Evolutionary conservation across 2,797 vertebrate genomes (phyloP).

Genomic region (Alosa sapidissima): DNA sequence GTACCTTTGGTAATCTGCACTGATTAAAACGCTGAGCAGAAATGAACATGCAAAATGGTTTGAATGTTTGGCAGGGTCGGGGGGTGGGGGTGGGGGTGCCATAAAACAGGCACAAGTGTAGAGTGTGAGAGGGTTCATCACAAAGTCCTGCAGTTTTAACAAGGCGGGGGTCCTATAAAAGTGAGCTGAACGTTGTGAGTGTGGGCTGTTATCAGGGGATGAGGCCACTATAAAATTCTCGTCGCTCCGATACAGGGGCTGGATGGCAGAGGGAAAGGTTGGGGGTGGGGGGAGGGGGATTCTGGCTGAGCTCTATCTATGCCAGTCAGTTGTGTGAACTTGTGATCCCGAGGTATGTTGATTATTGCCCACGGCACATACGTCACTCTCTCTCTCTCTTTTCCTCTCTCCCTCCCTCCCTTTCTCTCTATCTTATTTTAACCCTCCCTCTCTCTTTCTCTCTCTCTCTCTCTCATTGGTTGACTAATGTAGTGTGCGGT

Average conservation of each 20-base stretch:
- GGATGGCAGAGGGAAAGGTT: constrained; percentile 32
- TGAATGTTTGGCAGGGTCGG: constrained; percentile 47
- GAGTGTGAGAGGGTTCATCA: constrained; percentile 56
- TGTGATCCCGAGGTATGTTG: constrained; percentile 74
- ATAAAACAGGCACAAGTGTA: constrained; percentile 55
- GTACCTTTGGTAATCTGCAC: constrained; percentile 1
- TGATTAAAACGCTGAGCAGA: constrained; percentile 42
- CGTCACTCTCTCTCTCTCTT: constrained; percentile 53
- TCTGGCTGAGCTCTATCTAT: constrained; percentile 59
- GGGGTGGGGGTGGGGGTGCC: constrained; percentile 25
- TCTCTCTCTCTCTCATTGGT: not conserved
- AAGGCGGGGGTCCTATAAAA: constrained; percentile 74
- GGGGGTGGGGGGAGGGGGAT: constrained; percentile 34
- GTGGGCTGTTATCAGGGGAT: constrained; percentile 67
- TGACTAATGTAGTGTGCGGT: not conserved
- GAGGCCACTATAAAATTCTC: constrained; percentile 70
- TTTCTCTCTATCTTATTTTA: not conserved
- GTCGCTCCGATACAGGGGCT: constrained; percentile 36
- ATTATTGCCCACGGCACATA: constrained; percentile 72
- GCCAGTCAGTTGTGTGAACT: constrained; percentile 73
- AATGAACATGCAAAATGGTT: constrained; percentile 38
- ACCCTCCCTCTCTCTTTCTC: not conserved
- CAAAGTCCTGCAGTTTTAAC: constrained; percentile 77
- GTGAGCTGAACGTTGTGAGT: constrained; percentile 59
- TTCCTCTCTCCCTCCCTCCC: constrained; percentile 21